Conservation (phyloP, 2,113 vertebrate genomes). For the Platysteira castanea region DNA sequence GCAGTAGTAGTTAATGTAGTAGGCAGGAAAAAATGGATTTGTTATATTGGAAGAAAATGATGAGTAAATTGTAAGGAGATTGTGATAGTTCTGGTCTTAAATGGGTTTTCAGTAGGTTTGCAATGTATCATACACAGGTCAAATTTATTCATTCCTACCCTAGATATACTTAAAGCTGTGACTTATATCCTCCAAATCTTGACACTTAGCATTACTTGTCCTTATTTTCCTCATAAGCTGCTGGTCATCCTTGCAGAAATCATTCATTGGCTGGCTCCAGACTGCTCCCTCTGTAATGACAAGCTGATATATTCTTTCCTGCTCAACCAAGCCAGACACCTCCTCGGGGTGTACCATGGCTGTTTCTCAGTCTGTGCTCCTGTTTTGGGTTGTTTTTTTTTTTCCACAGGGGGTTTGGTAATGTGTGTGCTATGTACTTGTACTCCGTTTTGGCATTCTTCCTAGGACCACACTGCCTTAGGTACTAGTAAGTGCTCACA, state of each 20-base stretch:
- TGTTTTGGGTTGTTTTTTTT: neutral
- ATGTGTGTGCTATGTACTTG: neutral
- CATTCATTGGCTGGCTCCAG: neutral
- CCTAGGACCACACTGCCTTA: neutral
- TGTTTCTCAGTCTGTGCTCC: neutral
- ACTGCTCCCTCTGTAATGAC: neutral
- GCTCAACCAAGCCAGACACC: neutral
- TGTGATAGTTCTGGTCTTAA: neutral
- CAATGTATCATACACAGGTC: neutral
- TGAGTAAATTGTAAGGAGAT: conserved; percentile 12
- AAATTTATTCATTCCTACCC: neutral
- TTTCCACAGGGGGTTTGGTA: fast-evolving
- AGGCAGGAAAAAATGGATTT: neutral
- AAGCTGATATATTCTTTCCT: neutral
- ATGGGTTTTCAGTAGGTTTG: neutral
- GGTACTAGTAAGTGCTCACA: neutral
- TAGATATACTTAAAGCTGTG: neutral
- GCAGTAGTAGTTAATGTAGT: neutral
- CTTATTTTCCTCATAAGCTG: neutral
- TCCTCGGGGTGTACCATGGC: neutral
- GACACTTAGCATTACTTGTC: neutral
- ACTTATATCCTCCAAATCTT: fast-evolving
- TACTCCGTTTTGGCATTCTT: neutral
- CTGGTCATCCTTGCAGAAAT: neutral
- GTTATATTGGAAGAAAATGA: neutral